Base-by-base conservation (phyloP, 2,797 vertebrate genomes). In the Phataginus tetradactyla region DNA sequence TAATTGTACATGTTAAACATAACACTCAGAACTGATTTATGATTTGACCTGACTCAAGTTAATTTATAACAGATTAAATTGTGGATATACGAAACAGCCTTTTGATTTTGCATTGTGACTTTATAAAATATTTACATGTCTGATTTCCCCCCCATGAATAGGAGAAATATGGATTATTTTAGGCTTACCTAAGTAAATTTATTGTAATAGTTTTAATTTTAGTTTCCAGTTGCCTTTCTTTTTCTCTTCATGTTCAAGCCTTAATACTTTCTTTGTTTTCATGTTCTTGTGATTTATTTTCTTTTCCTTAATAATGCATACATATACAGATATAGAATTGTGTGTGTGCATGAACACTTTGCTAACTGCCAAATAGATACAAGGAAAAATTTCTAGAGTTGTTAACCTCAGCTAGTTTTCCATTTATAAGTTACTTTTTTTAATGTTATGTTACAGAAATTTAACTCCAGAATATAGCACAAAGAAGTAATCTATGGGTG, bases 51-150 rank as follows among this genome's bases (percentile, higher is more conserved):
- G 57, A 90, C 37, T 86, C 71, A 64, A 34, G 39, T 94, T 91
- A 78, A 90, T 90, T 96, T 94, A 71, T 68, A 81, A 89, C 61
- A 96, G 51, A 94, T 96, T 90, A 94, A 92, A 92, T 77, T 86
- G 45, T 55, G 27, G 6, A 55, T 53, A 0, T 64, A 23, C 78
- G 84, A n/a, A 91, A 57, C 37, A 92, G 32, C 53, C 90, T 94
- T 80, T 45, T 94, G n/a, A 79, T 89, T 92, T 85, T 83, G 21
- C 7, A 20, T 68, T 84, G 53, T 71, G 51, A 80, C 39, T 96
- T 90, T 45, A 20, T 90, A 84, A 96, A 93, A 92, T 92, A 94
- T 93, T 91, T 55, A 64, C 57, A 42, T 78, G 39, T 80, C 69
- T 79, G 25, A 91, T 68, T 37, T 71, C 72, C 29, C 8, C 1